These are phyloP conservation scores for Suncus etruscus DNA, from an alignment of 2,113 vertebrate species.

Conservation along the genomic window DNA sequence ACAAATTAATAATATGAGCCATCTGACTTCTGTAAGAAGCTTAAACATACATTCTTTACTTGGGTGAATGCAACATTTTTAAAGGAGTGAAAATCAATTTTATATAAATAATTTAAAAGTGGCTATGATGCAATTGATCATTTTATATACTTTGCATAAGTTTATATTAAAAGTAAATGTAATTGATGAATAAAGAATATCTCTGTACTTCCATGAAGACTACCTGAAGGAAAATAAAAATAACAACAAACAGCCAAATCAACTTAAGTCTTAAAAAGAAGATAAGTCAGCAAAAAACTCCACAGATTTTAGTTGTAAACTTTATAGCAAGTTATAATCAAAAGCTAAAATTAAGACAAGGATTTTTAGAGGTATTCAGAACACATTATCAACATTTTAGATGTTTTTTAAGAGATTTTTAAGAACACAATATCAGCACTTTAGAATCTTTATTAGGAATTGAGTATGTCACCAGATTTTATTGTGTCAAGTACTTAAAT, in stretches of 20 bases:
- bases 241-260: not conserved
- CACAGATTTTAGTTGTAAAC: not conserved
- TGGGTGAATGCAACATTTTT: too few species aligned
- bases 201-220: not conserved
- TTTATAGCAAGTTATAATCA: not conserved
- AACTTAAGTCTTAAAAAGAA: constrained; percentile 28
- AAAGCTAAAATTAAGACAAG: not conserved
- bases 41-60: too few species aligned
- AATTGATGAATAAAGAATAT: constrained; percentile 16
- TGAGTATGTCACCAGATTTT: too few species aligned
- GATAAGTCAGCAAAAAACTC: not conserved
- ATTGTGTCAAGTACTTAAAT: too few species aligned
- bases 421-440: too few species aligned
- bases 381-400: not conserved
- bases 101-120: not conserved
- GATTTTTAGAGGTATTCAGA: constrained; percentile 4
- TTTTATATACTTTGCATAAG: constrained; percentile 18
- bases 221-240: constrained; percentile 25
- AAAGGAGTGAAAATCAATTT: not conserved
- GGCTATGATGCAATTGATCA: constrained; percentile 10
- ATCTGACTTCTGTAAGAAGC: too few species aligned
- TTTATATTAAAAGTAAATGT: constrained; percentile 35
- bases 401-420: not conserved
- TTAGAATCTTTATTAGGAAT: too few species aligned
- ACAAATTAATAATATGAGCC: not conserved